Conservation (phyloP, 2,113 vertebrate species). For the Andinoacara biseriatus region DNA sequence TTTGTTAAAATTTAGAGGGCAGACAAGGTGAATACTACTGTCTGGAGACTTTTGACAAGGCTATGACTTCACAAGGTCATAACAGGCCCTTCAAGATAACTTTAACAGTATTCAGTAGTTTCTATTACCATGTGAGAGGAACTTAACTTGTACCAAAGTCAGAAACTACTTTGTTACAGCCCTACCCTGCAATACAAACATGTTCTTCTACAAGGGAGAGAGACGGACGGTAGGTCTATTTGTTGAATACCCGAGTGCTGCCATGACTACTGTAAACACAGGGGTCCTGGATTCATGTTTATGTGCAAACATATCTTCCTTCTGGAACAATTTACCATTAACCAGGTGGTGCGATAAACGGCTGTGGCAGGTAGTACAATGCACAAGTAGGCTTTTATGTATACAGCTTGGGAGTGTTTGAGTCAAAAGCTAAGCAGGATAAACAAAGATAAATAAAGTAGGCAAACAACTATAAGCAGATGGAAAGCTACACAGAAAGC, state of each 20-base stretch:
- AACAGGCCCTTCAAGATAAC: background rate
- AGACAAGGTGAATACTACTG: background rate
- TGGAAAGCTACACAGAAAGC: constrained; percentile 85
- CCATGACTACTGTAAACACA: constrained; percentile 99
- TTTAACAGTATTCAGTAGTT: background rate
- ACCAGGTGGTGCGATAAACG: constrained; percentile 99
- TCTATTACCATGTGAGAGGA: background rate
- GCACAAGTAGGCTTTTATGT: constrained; percentile 92
- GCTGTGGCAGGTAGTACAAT: constrained; percentile 95
- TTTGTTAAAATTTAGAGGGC: background rate
- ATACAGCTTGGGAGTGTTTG: constrained; percentile 85
- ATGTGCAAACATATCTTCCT: constrained; percentile 99
- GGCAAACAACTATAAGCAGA: constrained; percentile 77
- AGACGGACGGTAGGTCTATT: constrained; percentile 87
- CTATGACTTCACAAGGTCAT: background rate
- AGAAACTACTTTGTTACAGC: constrained; percentile 33
- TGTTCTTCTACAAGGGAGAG: constrained; percentile 63
- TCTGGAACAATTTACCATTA: constrained; percentile 99
- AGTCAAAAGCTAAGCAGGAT: constrained; percentile 84
- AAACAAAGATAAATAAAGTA: constrained; percentile 89
- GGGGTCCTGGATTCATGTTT: constrained; percentile 92
- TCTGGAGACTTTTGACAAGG: background rate
- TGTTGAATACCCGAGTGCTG: constrained; percentile 97
- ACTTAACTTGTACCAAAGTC: constrained; percentile 20
- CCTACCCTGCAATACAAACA: constrained; percentile 71